Percentiles rank a stretch among this genome's conserved stretches.
phyloP scores from a whole-genome alignment of 2,113 vertebrate genomes.

The Gobio gobio region DNA sequence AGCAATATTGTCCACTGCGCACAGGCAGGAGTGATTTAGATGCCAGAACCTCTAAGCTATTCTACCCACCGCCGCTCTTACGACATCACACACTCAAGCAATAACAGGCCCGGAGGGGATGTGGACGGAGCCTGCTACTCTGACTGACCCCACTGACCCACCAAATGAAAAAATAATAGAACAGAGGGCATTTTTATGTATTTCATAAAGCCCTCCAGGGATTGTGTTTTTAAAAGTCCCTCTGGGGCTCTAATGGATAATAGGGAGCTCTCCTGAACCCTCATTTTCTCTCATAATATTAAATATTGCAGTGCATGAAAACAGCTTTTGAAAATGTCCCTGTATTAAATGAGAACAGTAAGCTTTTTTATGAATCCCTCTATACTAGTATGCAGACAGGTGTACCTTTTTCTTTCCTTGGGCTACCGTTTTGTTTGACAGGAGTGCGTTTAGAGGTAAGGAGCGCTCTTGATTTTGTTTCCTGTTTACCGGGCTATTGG shows the following conservation, averaged over 20 bases:
- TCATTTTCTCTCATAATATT: slow-evolving; percentile 58
- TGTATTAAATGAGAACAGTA: slow-evolving; percentile 34
- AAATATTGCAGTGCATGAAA: slow-evolving; percentile 65
- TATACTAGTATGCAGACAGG: slow-evolving; percentile 60
- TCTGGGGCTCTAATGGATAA: slow-evolving; percentile 63
- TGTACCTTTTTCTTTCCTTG: slow-evolving; percentile 61
- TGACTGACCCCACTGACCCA: slow-evolving; percentile 62
- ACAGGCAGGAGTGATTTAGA: slow-evolving; percentile 63
- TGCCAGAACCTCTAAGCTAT: slow-evolving; percentile 58
- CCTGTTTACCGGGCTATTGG: neutral
- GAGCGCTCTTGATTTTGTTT: neutral
- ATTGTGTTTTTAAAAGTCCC: slow-evolving; percentile 53
- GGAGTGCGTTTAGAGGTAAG: slow-evolving; percentile 56
- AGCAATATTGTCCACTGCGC: slow-evolving; percentile 33
- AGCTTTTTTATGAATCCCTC: slow-evolving; percentile 66
- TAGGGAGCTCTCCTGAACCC: slow-evolving; percentile 59
- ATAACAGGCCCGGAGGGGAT: slow-evolving; percentile 59
- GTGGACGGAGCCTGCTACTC: slow-evolving; percentile 57
- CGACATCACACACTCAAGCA: slow-evolving; percentile 59
- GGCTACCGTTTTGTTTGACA: slow-evolving; percentile 68
- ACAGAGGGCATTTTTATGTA: slow-evolving; percentile 65
- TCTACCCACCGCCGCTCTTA: slow-evolving; percentile 44
- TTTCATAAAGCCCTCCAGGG: slow-evolving; percentile 60
- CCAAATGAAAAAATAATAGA: slow-evolving; percentile 67
- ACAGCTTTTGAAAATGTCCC: slow-evolving; percentile 56